These are phyloP conservation scores for Trissolcus brochymenae DNA, from an alignment of 2,888 invertebrate species.

Conservation along the genomic window DNA sequence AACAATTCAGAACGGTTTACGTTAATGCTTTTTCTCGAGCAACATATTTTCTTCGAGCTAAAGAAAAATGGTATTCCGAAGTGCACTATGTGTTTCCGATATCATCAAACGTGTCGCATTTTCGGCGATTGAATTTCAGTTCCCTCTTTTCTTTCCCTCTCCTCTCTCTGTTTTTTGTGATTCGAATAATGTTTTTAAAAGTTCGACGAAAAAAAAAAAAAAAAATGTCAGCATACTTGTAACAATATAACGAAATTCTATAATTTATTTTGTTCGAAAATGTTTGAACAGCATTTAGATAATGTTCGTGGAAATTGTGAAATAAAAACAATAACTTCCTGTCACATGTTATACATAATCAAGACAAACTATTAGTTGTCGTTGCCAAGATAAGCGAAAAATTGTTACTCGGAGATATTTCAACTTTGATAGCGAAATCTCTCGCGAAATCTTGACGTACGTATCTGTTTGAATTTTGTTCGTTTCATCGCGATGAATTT, in stretches of 20 bases:
- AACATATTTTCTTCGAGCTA: constrained; percentile 1
- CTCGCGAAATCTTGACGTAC: too few relatives aligned
- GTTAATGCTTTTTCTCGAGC: neutral
- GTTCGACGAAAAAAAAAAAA: too few relatives aligned
- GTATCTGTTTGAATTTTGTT: too few relatives aligned
- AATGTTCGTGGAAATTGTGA: neutral
- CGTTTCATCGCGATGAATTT: too few relatives aligned
- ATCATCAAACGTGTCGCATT: constrained; percentile 1
- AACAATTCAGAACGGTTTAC: neutral
- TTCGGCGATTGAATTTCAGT: neutral
- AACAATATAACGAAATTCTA: too few relatives aligned
- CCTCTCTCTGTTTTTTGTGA: too few relatives aligned
- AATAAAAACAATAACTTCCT: constrained; percentile 8
- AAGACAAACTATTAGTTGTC: constrained; percentile 8
- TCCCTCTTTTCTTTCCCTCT: too few relatives aligned
- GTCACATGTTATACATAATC: constrained; percentile 5
- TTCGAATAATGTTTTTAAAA: too few relatives aligned
- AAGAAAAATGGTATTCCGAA: neutral
- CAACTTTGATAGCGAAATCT: neutral
- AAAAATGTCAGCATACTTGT: too few relatives aligned
- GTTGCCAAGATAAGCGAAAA: constrained; percentile 11
- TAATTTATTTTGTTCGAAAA: neutral
- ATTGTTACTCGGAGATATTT: constrained; percentile 3
- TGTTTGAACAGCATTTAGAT: too few relatives aligned
- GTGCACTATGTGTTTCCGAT: too few relatives aligned